Evolutionary conservation across 1,140 invertebrate genomes (phyloP), one percentile per base, ranked within the genome.

Genomic region (Hyposmocoma kahamanoa): DNA sequence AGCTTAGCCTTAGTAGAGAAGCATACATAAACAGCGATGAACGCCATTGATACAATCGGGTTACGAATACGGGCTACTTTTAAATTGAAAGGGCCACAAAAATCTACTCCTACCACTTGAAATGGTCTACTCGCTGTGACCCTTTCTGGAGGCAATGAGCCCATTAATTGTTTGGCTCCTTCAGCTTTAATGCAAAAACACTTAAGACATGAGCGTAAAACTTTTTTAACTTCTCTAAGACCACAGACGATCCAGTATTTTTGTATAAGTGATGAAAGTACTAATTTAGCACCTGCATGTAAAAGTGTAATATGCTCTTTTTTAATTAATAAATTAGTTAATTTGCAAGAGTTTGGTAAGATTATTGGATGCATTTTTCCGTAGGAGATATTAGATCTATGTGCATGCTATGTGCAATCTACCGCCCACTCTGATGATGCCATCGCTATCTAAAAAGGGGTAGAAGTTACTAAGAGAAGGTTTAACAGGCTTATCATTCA

Each of bases 1-100:
- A 70, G 61, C 13, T 66, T 30, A 4, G 66, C 59, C n/a, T 53
- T 60, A 10, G 53, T 51, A 6, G 22, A 38, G 5, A 30, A 11
- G 20, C 55, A 51, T 20, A 58, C 50, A 19, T 56, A 17, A 44
- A 51, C 42, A 26, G 19, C 22, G 32, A 55, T 42, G 24, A 50
- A 48, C 6, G 6, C 24, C 11, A 6, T 28, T 6, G 6, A 28
- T 6, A 28, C 11, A 28, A 28, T 11, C 11, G 24, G 24, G 5
- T 28, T 28, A 6, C 24, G 24, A 28, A 28, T 11, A 28, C 24
- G 24, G 11, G 24, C 24, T 6, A 28, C 6, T 11, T 28, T 28
- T 28, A 28, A 28, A 28, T 11, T 28, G 5, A 28, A 6, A 28
- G 24, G 24, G 11, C 24, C 24, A 11, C 6, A 6, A 28, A 6